Base-by-base conservation (phyloP, 2,888 invertebrate genomes). In the Sinodicranocentrus sp. region DNA sequence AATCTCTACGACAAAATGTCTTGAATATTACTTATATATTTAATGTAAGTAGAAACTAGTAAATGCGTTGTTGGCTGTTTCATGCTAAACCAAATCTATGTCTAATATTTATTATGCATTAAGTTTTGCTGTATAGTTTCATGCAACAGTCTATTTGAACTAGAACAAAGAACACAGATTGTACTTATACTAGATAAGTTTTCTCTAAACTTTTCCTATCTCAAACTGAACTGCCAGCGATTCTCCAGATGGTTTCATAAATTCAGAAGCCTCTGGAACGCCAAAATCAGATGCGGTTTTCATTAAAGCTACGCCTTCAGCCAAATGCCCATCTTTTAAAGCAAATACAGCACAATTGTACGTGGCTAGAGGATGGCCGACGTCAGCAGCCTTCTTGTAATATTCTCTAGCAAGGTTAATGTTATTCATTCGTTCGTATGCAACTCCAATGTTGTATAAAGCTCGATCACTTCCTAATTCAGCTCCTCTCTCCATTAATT, bases 301-400 rank as follows among this genome's bases (percentile, higher is more conserved):
- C 85, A 88, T 84, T 25, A 86, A 54, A 17, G 61, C 39, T 8
- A 84, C 54, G 8, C 87, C 87, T 76, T 87, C 86, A 0, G 68
- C 19, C 19, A 76, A 25, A 43, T 78, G 72, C 0, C 86, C 86
- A 44, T 87, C 85, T n/a, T 73, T 68, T 8, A 88, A 52, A 19
- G 57, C 54, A 48, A 87, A 84, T 21, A 88, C 86, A 3, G 85
- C 87, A 19, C 75, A 78, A 59, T 88, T 88, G 63, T 87, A 88
- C 0, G 87, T 78, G 1, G 87, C 88, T 33, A 88, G 68, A n/a
- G 87, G 87, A 57, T 88, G 88, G 2, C 88, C 88, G 0, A 87
- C 26, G 23, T 87, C 86, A 3, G 87, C 63, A 48, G 88, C 88
- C 70, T 79, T 73, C 63, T 79, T 26, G 52, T 85, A 88, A 75